phyloP scores from a whole-genome alignment of 2,888 invertebrate genomes.

The Bellardia pandia region DNA sequence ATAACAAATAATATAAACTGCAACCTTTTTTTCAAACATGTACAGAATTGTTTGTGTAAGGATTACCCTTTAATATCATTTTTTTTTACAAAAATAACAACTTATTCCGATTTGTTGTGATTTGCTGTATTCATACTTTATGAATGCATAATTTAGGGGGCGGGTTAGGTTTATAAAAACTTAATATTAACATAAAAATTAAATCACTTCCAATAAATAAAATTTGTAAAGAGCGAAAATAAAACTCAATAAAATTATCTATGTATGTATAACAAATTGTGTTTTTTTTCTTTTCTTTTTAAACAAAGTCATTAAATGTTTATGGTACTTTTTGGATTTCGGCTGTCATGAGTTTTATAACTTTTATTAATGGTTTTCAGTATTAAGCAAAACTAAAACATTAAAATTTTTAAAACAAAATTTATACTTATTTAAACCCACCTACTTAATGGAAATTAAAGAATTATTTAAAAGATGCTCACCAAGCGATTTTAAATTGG shows the following conservation, averaged over 20 bases:
- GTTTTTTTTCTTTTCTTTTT: too few species aligned
- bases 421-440: slow-evolving; percentile 1
- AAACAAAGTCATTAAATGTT: not conserved
- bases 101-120: too few species aligned
- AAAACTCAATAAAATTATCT: not conserved
- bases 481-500: not conserved
- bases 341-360: not conserved
- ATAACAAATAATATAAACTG: too few species aligned
- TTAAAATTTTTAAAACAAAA: not conserved
- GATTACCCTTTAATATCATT: not conserved
- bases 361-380: not conserved
- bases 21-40: too few species aligned
- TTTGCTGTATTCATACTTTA: not conserved
- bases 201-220: not conserved
- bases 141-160: not conserved
- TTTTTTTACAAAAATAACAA: not conserved
- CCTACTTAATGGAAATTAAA: slow-evolving; percentile 34
- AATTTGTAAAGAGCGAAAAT: not conserved
- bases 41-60: not conserved
- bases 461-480: not conserved
- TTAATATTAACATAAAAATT: not conserved
- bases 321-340: not conserved
- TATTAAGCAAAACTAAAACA: not conserved
- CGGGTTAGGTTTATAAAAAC: not conserved
- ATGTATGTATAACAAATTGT: not conserved